Base-by-base conservation (phyloP, 2,888 invertebrate genomes). In the Caenorhabditis angaria region DNA sequence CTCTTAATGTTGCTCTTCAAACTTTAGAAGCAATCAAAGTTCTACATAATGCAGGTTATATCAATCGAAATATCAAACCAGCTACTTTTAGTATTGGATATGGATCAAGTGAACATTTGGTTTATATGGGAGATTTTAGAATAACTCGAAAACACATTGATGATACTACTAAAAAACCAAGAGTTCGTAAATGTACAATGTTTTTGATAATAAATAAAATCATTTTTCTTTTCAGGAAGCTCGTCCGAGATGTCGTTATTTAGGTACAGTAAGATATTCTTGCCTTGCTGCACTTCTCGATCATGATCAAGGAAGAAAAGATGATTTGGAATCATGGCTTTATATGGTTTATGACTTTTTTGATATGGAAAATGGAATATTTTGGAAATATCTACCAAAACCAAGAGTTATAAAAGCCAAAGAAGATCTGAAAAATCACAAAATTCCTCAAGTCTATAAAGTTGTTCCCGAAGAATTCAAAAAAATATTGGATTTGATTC, bases 261-360 rank as follows among this genome's bases (percentile, higher is more conserved):
- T 66, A n/a, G 71, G 66, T 25, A 71, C 71, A 1, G 0, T 50
- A 4, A 22, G 71, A 18, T 71, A 71, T n/a, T 62, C 63, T 12
- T 56, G 60, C n/a, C 22, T 66, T 18, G 55, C 71, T 10, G 63
- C 24, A 6, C 20, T 71, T 1, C 32, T 27, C 10, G 55, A 57
- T 14, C 32, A 51, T 12, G 71, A 71, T 18, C 71, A 71, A 20
- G 66, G 66, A 18, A 41, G 71, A 25, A 63, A 63, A 22, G 71
- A 71, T 51, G 71, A 71, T 25, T 14, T 71, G 29, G 71, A 71
- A 24, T 66, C 71, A 25, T 71, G 71, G 71, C 63, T 71, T 10
- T 71, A 71, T 24, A 71, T 67, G 71, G 3, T 71, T 22, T 70
- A 65, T 27, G 70, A 70, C n/a, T 1, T 70, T 24, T 25, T 54